phyloP scores from a whole-genome alignment of 2,797 vertebrate genomes.

The Sebastes jordani region DNA sequence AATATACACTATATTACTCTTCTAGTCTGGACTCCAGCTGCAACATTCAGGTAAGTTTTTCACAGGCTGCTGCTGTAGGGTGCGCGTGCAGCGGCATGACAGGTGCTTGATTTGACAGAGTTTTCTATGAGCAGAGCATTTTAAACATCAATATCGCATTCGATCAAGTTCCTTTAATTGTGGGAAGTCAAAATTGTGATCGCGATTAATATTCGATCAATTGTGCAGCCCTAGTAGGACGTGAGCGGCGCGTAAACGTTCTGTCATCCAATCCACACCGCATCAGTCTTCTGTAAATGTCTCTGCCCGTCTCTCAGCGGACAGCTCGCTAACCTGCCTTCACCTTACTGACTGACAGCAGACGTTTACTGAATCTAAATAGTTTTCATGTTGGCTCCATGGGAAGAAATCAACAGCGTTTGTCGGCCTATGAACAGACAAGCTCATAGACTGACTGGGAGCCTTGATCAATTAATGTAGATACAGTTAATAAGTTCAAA shows the following conservation, averaged over 20 bases:
- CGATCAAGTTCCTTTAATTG: too few species aligned
- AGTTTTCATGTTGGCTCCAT: neutral
- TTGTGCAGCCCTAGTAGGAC: too few species aligned
- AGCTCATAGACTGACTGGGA: neutral
- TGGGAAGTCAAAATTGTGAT: too few species aligned
- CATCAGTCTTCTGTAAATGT: neutral
- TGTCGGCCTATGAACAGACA: neutral
- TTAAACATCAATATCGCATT: too few species aligned
- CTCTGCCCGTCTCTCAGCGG: neutral
- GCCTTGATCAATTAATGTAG: neutral
- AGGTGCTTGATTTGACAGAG: too few species aligned
- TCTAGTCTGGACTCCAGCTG: too few species aligned
- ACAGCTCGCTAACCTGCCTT: neutral
- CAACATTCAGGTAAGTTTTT: too few species aligned
- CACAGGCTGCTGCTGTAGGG: too few species aligned
- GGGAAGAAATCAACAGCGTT: neutral
- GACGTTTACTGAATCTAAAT: neutral
- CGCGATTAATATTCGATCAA: too few species aligned
- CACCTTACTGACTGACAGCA: neutral
- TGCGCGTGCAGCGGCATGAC: too few species aligned
- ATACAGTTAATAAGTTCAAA: neutral
- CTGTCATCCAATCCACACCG: neutral
- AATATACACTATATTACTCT: too few species aligned
- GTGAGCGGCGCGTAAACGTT: neutral
- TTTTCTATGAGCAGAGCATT: too few species aligned